Percentiles rank a stretch among this genome's conserved stretches.
These are phyloP conservation scores for Eilema griseolum DNA, from an alignment of 2,888 invertebrate genomes.

Conservation along the genomic window DNA sequence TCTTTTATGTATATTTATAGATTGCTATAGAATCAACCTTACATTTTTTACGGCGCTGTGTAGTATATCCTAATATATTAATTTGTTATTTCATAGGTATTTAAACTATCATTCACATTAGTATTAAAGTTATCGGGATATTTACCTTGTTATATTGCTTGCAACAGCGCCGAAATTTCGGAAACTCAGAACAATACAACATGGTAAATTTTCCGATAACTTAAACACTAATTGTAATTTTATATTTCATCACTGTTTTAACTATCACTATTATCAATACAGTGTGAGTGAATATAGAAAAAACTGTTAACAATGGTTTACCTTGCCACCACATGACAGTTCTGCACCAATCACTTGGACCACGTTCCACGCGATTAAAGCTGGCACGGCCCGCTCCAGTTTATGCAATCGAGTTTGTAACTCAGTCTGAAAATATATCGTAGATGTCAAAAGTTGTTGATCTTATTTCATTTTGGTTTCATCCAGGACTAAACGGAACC, in stretches of 20 bases:
- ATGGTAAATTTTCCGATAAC: too few relatives aligned
- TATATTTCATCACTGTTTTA: neutral
- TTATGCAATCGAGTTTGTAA: slow-evolving; percentile 84
- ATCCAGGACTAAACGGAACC: neutral
- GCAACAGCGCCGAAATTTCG: too few relatives aligned
- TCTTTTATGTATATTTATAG: too few relatives aligned
- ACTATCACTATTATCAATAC: neutral
- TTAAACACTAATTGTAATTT: too few relatives aligned
- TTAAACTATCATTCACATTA: too few relatives aligned
- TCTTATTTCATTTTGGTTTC: neutral
- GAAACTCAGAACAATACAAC: too few relatives aligned
- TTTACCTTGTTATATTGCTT: too few relatives aligned
- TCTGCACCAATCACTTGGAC: slow-evolving; percentile 73
- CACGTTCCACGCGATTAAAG: slow-evolving; percentile 88
- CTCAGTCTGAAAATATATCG: slow-evolving; percentile 83
- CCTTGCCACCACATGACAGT: slow-evolving; percentile 65
- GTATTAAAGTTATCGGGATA: too few relatives aligned
- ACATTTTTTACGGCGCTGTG: too few relatives aligned
- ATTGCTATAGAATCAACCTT: too few relatives aligned
- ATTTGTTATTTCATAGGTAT: too few relatives aligned
- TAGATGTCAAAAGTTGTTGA: too few relatives aligned
- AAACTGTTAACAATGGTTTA: slow-evolving; percentile 41
- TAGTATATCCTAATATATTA: neutral
- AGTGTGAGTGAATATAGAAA: neutral
- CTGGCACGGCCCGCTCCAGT: slow-evolving; percentile 88